Evolutionary conservation across 2,113 vertebrate genomes (phyloP).

Genomic region (Rafetus swinhoei): DNA sequence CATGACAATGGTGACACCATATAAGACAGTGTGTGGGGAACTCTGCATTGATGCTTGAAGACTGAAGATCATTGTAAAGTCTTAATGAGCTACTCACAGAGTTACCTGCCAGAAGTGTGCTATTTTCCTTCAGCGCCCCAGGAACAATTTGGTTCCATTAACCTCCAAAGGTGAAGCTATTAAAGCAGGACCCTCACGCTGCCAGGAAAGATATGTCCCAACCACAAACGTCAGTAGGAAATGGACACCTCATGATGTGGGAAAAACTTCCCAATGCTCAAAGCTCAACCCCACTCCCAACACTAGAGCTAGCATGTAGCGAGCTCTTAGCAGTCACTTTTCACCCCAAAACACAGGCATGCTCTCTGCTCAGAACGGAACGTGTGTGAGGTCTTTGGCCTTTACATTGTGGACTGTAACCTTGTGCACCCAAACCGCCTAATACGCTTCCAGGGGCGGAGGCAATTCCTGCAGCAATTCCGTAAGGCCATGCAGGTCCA

Average conservation of each 20-base stretch:
- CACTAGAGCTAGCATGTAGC: not conserved
- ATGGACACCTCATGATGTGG: not conserved
- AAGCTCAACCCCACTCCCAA: not conserved
- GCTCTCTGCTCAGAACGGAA: not conserved
- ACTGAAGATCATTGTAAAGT: too few species aligned
- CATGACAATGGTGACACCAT: too few species aligned
- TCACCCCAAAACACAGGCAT: not conserved
- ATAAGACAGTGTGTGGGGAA: too few species aligned
- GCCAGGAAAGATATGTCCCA: not conserved
- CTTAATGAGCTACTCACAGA: too few species aligned
- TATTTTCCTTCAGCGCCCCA: too few species aligned
- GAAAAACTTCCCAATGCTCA: not conserved
- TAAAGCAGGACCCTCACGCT: too few species aligned
- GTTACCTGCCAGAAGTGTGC: too few species aligned
- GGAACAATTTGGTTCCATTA: too few species aligned
- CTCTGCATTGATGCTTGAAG: too few species aligned
- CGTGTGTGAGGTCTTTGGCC: not conserved
- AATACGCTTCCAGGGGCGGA: too few species aligned
- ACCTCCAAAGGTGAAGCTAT: too few species aligned
- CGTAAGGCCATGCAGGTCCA: not conserved
- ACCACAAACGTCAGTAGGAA: not conserved
- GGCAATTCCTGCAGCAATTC: not conserved
- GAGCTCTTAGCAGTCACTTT: not conserved
- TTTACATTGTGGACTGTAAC: slow-evolving; percentile 4
- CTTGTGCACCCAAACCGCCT: too few species aligned